Evolutionary conservation across 2,797 vertebrate species (phyloP), one percentile per base, ranked within the genome.

Genomic region (Gephyroberyx darwinii): DNA sequence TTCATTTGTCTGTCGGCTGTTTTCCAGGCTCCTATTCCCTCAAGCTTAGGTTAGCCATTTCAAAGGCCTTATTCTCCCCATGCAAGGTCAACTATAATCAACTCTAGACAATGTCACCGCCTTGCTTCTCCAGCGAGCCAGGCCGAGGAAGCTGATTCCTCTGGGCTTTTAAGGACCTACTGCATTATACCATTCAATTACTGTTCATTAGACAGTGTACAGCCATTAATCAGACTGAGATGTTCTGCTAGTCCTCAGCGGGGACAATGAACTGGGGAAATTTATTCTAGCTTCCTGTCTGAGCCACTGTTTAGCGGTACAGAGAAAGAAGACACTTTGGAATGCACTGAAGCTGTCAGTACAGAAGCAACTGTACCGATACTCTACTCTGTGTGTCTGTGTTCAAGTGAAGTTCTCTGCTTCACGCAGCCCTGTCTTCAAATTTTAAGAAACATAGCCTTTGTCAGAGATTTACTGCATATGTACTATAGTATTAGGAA

Each of bases 101-200:
- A 91, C 74, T 81, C 65, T 67, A 90, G 92, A 92, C 90, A 89
- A 89, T 89, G 90, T 92, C 89, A 90, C 84, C 8, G 86, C 85
- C 81, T 87, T 78, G 81, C 83, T 83, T 88, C 85, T 87, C 78
- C 75, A 75, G 71, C 71, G 81, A 83, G 64, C 71, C 5, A 60
- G 74, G 72, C 82, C 72, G 67, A 82, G 64, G 76, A 84, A 82
- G 85, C 90, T 45, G 54, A 84, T 77, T 90, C 86, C 87, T 88
- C 78, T 88, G 89, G 88, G 92, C 84, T 91, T 92, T 92, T 89
- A 89, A 87, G 86, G 88, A 86, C 82, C 86, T 78, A 80, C 91
- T 90, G 87, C 89, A 87, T 90, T 88, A 90, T 89, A 92, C 91
- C 89, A 89, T 94, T 94, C 91, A 94, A 93, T 95, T 94, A 93